These are phyloP conservation scores for Parnassius apollo DNA, from an alignment of 2,888 invertebrate species.

Conservation along the genomic window DNA sequence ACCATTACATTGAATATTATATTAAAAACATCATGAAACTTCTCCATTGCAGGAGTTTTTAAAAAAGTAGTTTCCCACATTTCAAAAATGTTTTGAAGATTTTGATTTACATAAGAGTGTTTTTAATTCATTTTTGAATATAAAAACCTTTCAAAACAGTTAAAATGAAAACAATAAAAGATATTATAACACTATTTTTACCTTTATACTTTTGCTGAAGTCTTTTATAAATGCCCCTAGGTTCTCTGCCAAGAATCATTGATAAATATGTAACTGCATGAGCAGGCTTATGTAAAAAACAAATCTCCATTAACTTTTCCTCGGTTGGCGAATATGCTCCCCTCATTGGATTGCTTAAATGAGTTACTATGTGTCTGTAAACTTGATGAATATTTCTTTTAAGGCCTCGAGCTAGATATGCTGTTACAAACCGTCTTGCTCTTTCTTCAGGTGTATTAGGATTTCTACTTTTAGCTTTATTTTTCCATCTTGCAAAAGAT, in stretches of 20 bases:
- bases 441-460: slow-evolving; percentile 47
- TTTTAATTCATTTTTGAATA: too few species aligned
- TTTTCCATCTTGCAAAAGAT: slow-evolving; percentile 60
- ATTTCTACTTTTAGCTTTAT: slow-evolving; percentile 42
- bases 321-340: slow-evolving; percentile 50
- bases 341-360: slow-evolving; percentile 44
- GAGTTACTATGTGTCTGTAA: slow-evolving; percentile 47
- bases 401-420: slow-evolving; percentile 58
- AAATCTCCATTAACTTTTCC: slow-evolving; percentile 60
- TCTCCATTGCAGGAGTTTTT: too few species aligned
- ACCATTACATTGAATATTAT: too few species aligned
- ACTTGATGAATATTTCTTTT: slow-evolving; percentile 60
- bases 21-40: too few species aligned
- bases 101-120: too few species aligned
- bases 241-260: slow-evolving; percentile 52
- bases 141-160: too few species aligned
- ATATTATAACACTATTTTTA: slow-evolving; percentile 27
- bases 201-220: slow-evolving; percentile 41
- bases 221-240: slow-evolving; percentile 55
- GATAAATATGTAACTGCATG: slow-evolving; percentile 46
- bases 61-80: too few species aligned
- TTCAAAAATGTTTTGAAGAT: too few species aligned
- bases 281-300: slow-evolving; percentile 49
- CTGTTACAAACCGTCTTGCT: slow-evolving; percentile 51
- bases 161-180: too few species aligned